Evolutionary conservation across 2,888 invertebrate genomes (phyloP).

Genomic region (Pseudococcus viburni): DNA sequence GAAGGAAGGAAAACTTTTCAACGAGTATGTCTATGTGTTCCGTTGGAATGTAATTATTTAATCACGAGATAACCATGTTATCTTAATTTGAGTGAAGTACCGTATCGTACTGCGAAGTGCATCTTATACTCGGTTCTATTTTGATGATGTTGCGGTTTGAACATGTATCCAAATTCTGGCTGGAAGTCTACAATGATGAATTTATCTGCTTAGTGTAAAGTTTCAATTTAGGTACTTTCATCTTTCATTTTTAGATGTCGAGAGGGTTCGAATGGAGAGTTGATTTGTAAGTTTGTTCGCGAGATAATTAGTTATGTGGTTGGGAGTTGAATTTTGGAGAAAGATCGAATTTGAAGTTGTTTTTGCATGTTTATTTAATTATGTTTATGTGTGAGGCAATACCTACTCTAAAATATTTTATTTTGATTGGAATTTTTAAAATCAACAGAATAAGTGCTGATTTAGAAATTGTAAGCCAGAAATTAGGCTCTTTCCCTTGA

Average conservation of each 20-base stretch:
- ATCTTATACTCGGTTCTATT: neutral
- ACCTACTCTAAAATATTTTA: too few species aligned
- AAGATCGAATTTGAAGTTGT: too few species aligned
- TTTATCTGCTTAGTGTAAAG: neutral
- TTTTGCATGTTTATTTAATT: too few species aligned
- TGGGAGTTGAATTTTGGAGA: too few species aligned
- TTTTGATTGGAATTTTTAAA: too few species aligned
- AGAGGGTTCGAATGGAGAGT: too few species aligned
- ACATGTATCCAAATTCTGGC: neutral
- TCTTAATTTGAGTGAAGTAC: slow-evolving; percentile 16
- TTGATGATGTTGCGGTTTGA: slow-evolving; percentile 12
- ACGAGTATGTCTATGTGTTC: slow-evolving; percentile 17
- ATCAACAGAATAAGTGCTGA: too few species aligned
- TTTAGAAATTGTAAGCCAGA: too few species aligned
- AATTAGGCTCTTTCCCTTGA: too few species aligned
- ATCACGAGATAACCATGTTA: slow-evolving; percentile 47
- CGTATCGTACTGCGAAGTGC: neutral
- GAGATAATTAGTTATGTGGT: too few species aligned
- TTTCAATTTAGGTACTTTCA: slow-evolving; percentile 3
- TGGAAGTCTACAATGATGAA: neutral
- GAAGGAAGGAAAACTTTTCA: slow-evolving; percentile 30
- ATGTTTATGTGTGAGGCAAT: too few species aligned
- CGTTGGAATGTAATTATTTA: slow-evolving; percentile 58
- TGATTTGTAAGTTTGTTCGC: too few species aligned
- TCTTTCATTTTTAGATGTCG: neutral